These are phyloP conservation scores for Varecia variegata DNA, from an alignment of 2,797 vertebrate genomes.

Conservation along the genomic window DNA sequence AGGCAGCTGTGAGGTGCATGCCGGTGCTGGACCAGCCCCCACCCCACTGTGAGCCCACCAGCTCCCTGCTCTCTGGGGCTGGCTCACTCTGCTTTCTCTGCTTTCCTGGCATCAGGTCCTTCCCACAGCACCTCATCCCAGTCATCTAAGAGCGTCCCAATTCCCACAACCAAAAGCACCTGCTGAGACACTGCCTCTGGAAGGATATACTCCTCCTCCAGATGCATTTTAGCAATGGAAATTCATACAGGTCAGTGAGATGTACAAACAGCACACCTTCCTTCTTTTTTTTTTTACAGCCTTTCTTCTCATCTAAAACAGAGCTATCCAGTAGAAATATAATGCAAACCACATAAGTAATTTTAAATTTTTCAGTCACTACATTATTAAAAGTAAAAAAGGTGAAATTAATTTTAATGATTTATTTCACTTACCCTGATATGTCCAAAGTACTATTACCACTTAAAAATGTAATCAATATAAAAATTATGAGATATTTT, in stretches of 20 bases:
- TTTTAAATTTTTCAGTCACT: neutral
- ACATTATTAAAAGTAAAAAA: neutral
- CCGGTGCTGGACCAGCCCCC: neutral
- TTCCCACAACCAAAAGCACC: neutral
- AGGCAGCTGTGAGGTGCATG: rapidly evolving
- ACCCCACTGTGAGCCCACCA: neutral
- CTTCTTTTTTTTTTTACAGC: neutral
- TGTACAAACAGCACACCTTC: neutral
- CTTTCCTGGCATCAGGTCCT: neutral
- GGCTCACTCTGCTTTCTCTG: neutral
- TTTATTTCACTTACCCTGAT: neutral
- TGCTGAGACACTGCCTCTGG: neutral
- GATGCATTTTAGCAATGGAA: neutral
- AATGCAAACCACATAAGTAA: neutral
- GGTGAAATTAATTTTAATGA: neutral
- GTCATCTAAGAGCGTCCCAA: neutral
- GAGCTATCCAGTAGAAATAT: neutral
- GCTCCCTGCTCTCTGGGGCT: neutral
- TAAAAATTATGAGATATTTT: neutral
- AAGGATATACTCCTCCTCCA: neutral
- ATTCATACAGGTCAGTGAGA: neutral
- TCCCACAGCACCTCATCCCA: neutral
- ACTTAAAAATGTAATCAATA: neutral
- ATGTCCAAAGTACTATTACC: neutral
- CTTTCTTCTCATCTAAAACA: neutral